A percentile compares a stretch with the other conserved stretches of the same genome.
Evolutionary conservation across 1,140 invertebrate species (phyloP).

Genomic region (Archivesica marissinica): DNA sequence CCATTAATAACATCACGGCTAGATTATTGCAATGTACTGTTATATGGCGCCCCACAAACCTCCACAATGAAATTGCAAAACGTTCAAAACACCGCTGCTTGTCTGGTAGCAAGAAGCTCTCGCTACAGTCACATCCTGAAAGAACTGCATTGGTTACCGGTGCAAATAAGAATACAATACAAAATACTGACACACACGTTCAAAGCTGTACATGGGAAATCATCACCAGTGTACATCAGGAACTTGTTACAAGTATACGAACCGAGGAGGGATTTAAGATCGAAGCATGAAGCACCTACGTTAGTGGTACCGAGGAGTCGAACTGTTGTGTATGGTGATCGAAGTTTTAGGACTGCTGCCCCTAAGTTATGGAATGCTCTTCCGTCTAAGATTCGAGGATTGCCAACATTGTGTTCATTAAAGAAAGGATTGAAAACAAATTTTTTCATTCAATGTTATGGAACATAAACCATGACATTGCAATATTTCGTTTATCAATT

Average conservation of each 20-base stretch:
- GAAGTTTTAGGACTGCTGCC: no score
- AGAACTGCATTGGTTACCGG: slow-evolving; percentile 42
- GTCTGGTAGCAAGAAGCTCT: no score
- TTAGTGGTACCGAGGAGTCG: slow-evolving; percentile 21
- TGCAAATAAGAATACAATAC: slow-evolving; percentile 2
- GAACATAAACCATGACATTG: no score
- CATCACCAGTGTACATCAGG: neutral
- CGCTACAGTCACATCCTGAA: slow-evolving; percentile 31
- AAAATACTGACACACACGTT: slow-evolving; percentile 10
- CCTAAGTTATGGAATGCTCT: slow-evolving; percentile 19
- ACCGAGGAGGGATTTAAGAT: slow-evolving; percentile 26
- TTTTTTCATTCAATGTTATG: no score
- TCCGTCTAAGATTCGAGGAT: no score
- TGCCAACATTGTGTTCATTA: no score
- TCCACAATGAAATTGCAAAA: slow-evolving; percentile 17
- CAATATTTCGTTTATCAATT: no score
- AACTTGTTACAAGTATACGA: slow-evolving; percentile 13
- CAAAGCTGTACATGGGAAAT: no score
- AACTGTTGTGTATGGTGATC: no score
- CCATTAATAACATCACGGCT: slow-evolving; percentile 40
- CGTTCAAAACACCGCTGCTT: slow-evolving; percentile 25
- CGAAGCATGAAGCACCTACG: slow-evolving; percentile 5
- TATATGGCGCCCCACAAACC: slow-evolving; percentile 7
- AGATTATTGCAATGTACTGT: slow-evolving; percentile 35
- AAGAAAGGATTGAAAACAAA: no score